These are phyloP conservation scores for Mormyrus lacerda DNA, from an alignment of 2,113 vertebrate genomes.

Conservation along the genomic window DNA sequence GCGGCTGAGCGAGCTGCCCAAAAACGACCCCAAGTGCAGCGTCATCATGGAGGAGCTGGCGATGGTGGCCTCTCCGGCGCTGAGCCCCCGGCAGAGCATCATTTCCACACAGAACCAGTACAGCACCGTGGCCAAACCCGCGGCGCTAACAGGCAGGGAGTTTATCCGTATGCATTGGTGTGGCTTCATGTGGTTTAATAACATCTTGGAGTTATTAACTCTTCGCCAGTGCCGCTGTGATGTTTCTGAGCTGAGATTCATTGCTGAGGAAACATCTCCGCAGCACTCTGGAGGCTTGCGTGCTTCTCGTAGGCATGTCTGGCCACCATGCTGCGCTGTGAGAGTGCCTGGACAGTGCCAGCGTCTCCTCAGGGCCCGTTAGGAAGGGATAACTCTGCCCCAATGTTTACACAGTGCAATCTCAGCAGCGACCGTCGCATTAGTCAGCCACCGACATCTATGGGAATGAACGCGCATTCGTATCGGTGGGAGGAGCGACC, in stretches of 20 bases:
- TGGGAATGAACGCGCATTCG: background rate
- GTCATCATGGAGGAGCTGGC: slow-evolving; percentile 90
- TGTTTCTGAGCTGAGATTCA: background rate
- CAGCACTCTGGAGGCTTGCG: background rate
- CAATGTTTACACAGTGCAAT: background rate
- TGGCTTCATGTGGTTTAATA: background rate
- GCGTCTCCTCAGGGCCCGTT: background rate
- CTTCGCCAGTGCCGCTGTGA: background rate
- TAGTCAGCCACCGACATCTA: background rate
- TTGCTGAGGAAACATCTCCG: background rate
- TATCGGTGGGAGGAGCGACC: background rate
- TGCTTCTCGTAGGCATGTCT: background rate
- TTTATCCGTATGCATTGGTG: background rate
- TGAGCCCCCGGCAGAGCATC: slow-evolving; percentile 88
- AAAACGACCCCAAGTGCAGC: slow-evolving; percentile 89
- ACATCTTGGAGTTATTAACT: background rate
- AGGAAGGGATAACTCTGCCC: background rate
- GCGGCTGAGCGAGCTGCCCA: slow-evolving; percentile 86
- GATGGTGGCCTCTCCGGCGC: slow-evolving; percentile 76
- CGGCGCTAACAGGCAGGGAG: slow-evolving; percentile 84
- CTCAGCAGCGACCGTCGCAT: background rate
- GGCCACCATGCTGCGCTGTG: background rate
- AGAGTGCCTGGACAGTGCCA: background rate
- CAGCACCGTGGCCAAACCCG: slow-evolving; percentile 93
- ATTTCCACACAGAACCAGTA: slow-evolving; percentile 92